phyloP scores from a whole-genome alignment of 92 coral and sea anemone species.

The Desmophyllum pertusum region DNA sequence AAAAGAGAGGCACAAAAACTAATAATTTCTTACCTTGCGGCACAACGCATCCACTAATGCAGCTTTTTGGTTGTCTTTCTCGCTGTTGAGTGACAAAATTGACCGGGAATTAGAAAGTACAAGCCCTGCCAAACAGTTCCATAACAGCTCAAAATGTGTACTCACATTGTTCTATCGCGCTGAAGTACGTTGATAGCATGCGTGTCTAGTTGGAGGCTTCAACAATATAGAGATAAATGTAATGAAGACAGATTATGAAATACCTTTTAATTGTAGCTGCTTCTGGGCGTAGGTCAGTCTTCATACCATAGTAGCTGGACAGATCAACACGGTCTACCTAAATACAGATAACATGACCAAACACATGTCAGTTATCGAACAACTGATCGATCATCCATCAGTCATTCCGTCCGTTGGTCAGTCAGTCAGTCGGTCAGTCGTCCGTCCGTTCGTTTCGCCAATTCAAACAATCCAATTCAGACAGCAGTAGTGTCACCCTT shows the following conservation, averaged over 20 bases:
- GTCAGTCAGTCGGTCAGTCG: background rate
- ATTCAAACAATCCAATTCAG: background rate
- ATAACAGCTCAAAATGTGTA: background rate
- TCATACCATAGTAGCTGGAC: conserved; percentile 93
- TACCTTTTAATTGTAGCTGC: conserved; percentile 87
- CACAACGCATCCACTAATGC: conserved; percentile 80
- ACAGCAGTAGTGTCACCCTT: conserved; percentile 24
- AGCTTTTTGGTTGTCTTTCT: conserved; percentile 82
- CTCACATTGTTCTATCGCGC: background rate
- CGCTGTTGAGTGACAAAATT: conserved; percentile 51
- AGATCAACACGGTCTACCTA: conserved; percentile 85
- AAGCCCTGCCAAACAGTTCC: background rate
- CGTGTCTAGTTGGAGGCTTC: background rate
- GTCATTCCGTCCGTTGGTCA: background rate
- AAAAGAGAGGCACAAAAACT: background rate
- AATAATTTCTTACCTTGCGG: conserved; percentile 68
- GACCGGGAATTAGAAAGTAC: background rate
- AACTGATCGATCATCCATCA: background rate
- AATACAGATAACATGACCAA: background rate
- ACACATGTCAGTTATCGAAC: background rate
- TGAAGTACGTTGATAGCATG: background rate
- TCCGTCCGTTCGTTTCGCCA: background rate
- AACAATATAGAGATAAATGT: too few species aligned
- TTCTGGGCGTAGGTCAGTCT: conserved; percentile 84
- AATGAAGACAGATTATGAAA: background rate